Percentiles rank a stretch among this genome's conserved stretches.
phyloP scores from a whole-genome alignment of 1,140 invertebrate genomes.

The Agrilus planipennis region DNA sequence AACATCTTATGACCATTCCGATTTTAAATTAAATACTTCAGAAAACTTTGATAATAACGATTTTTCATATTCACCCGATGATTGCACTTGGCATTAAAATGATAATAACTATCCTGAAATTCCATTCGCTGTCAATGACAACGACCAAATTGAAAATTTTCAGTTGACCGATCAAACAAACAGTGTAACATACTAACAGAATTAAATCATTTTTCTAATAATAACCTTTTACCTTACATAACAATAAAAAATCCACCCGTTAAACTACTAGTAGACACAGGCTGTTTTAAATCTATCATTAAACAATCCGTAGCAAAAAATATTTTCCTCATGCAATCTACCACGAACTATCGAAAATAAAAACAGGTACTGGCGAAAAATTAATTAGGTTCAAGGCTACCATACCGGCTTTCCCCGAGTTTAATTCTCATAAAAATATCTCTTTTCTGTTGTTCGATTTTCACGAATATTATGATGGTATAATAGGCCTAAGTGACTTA shows the following conservation, averaged over 20 bases:
- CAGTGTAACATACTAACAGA: too few species aligned
- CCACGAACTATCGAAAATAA: slow-evolving; percentile 4
- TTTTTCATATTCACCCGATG: too few species aligned
- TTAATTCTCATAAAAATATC: slow-evolving; percentile 5
- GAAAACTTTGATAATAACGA: too few species aligned
- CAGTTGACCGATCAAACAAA: too few species aligned
- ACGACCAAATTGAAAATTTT: too few species aligned
- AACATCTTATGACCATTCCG: too few species aligned
- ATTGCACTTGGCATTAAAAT: too few species aligned
- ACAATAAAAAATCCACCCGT: slow-evolving; percentile 11
- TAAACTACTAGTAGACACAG: slow-evolving; percentile 19
- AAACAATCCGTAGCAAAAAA: slow-evolving; percentile 13
- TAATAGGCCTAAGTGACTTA: slow-evolving; percentile 15
- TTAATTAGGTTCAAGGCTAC: slow-evolving; percentile 12
- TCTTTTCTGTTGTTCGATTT: slow-evolving; percentile 14
- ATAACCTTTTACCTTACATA: slow-evolving; percentile 16
- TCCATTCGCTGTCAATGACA: too few species aligned
- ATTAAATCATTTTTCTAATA: slow-evolving; percentile 8
- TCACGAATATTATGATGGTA: slow-evolving; percentile 19
- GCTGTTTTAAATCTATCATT: slow-evolving; percentile 13
- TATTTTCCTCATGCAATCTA: slow-evolving; percentile 14
- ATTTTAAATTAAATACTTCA: too few species aligned
- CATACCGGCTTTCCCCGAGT: slow-evolving; percentile 13
- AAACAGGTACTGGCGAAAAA: slow-evolving; percentile 11
- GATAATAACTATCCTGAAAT: too few species aligned